Evolutionary conservation across 2,888 invertebrate species (phyloP), one percentile per base, ranked within the genome.

Genomic region (Hipparchia sbordonii): DNA sequence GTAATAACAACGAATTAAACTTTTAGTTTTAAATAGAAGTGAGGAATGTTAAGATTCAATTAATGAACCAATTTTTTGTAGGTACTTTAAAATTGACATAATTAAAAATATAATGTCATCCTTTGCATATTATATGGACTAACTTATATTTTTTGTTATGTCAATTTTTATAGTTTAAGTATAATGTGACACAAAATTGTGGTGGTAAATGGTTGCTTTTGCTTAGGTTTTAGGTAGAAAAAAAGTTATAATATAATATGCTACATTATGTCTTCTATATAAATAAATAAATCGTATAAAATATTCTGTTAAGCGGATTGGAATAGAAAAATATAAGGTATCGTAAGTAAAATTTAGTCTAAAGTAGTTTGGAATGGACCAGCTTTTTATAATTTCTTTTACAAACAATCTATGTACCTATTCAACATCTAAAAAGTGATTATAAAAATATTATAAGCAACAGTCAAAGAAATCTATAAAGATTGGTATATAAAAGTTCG

Each of bases 351-450:
- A 70, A 62, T 63, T 72, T 65, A 65, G 72, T 45, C 46, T 60
- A 69, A 39, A 66, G 63, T 52, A 46, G 67, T 60, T 76, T 65
- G 56, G 67, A 74, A 67, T 72, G 74, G 66, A 75, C 77, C 74
- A 71, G 72, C 66, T 76, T 67, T 67, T 52, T 48, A 71, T 45
- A 65, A 56, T 57, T 67, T 48, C 8, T 72, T 70, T 74, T 76
- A 77, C 75, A 74, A 76, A 78, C 72, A 81, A 85, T 81, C 81
- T 86, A 85, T 83, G 77, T 77, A 82, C 79, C 83, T 85, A 82
- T 81, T 84, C 85, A 85, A 87, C 84, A 81, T 84, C 83, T 86
- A 87, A 85, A 84, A 86, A 83, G 79, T 82, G 80, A 79, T 79
- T 82, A 80, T 80, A 78, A 82, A 81, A 79, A 76, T 79, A 77